A percentile compares a stretch with the other conserved stretches of the same genome.
Evolutionary conservation across 2,113 vertebrate species (phyloP).

Genomic region (Eurypyga helias): DNA sequence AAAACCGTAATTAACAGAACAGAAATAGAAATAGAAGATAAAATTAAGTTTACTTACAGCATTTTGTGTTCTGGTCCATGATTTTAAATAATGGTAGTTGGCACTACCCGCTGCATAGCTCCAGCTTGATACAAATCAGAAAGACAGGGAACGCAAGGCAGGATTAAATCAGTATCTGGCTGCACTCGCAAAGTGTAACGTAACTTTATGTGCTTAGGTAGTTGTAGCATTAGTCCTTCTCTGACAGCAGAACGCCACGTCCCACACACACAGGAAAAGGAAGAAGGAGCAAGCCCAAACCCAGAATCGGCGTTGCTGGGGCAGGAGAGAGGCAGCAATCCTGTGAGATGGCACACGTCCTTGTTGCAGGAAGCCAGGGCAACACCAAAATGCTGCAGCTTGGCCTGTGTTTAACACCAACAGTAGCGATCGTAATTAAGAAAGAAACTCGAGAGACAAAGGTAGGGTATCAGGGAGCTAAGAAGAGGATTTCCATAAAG

Average conservation of each 20-base stretch:
- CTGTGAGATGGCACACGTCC: not conserved
- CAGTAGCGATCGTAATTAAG: not conserved
- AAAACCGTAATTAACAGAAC: not conserved
- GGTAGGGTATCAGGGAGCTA: not conserved
- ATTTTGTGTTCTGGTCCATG: not conserved
- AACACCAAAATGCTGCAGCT: not conserved
- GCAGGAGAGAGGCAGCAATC: not conserved
- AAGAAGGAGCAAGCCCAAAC: not conserved
- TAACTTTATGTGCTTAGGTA: not conserved
- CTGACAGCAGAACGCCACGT: not conserved
- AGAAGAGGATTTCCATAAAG: not conserved
- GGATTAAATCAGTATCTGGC: not conserved
- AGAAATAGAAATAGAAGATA: not conserved
- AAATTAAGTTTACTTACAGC: not conserved
- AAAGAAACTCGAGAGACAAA: not conserved
- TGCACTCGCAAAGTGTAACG: not conserved
- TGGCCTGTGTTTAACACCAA: not conserved
- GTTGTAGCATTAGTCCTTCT: not conserved
- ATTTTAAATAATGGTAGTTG: not conserved
- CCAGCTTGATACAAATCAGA: not conserved
- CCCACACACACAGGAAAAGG: not conserved
- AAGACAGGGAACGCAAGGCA: not conserved
- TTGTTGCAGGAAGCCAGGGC: not conserved
- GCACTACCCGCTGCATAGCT: not conserved
- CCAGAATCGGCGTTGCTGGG: not conserved